phyloP scores from a whole-genome alignment of 1,140 invertebrate genomes.

The Maniola jurtina region DNA sequence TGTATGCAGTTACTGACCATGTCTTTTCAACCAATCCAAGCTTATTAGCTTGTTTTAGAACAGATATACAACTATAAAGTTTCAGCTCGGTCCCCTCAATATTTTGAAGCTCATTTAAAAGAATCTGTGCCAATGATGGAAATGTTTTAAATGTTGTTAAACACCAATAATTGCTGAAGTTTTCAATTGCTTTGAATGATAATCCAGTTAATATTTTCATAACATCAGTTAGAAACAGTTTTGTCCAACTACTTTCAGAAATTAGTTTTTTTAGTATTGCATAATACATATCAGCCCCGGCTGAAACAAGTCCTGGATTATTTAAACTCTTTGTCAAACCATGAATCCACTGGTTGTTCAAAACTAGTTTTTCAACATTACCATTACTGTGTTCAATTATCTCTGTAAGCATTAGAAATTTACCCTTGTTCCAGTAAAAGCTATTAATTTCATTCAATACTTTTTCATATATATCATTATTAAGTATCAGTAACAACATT shows the following conservation, averaged over 20 bases:
- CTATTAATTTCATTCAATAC: conserved; percentile 56
- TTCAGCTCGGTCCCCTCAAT: conserved; percentile 35
- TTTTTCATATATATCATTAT: conserved; percentile 38
- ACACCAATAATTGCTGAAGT: conserved; percentile 73
- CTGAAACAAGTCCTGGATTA: conserved; percentile 68
- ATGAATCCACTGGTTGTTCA: conserved; percentile 47
- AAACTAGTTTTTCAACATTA: conserved; percentile 35
- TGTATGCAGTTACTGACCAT: conserved; percentile 28
- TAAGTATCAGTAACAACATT: conserved; percentile 44
- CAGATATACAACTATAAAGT: conserved; percentile 51
- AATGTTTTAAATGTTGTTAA: conserved; percentile 67
- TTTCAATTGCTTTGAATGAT: conserved; percentile 53
- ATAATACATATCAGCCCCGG: conserved; percentile 72
- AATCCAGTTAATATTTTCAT: conserved; percentile 41
- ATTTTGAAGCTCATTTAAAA: conserved; percentile 38
- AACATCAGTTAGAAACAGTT: conserved; percentile 49
- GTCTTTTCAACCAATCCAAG: conserved; percentile 49
- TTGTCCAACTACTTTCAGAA: conserved; percentile 52
- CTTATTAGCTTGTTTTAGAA: conserved; percentile 65
- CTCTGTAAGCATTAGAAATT: conserved; percentile 70
- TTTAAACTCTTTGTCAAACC: conserved; percentile 65
- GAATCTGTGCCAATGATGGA: conserved; percentile 45
- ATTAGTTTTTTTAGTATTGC: conserved; percentile 59
- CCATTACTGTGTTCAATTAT: conserved; percentile 50
- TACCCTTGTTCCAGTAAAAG: conserved; percentile 76